Evolutionary conservation across 2,113 vertebrate genomes (phyloP).

Genomic region (Ceratotherium simum): DNA sequence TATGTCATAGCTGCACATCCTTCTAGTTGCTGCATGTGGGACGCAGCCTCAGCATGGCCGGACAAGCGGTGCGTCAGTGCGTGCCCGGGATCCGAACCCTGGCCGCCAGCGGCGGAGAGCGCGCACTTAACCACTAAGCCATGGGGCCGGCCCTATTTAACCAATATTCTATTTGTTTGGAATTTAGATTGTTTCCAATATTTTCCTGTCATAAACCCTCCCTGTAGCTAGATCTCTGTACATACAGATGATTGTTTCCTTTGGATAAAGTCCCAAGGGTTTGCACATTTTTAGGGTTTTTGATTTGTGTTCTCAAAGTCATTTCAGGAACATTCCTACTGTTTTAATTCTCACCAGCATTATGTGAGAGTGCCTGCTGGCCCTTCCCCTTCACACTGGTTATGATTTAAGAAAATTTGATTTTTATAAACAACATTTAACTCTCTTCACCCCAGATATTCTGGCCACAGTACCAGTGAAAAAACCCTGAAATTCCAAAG

Average conservation of each 20-base stretch:
- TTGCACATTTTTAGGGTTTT: not conserved
- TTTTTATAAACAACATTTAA: conserved; percentile 30
- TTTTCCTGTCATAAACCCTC: not conserved
- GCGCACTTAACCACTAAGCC: too few species aligned
- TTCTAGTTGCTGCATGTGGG: too few species aligned
- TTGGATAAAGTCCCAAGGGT: not conserved
- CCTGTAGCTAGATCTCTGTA: not conserved
- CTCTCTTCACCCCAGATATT: conserved; percentile 1
- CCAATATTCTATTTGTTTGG: not conserved
- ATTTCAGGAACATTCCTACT: not conserved
- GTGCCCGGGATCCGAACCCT: too few species aligned
- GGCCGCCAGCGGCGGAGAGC: too few species aligned
- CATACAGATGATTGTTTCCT: not conserved
- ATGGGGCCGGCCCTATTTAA: not conserved
- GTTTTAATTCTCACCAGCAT: not conserved
- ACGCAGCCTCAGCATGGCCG: too few species aligned
- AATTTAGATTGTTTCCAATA: not conserved
- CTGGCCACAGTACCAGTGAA: not conserved
- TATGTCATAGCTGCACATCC: too few species aligned
- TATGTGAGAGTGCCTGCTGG: not conserved
- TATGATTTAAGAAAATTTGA: conserved; percentile 13
- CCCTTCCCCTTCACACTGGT: not conserved
- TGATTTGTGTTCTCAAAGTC: not conserved
- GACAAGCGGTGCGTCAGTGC: too few species aligned
- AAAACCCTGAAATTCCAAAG: not conserved